Evolutionary conservation across 2,888 invertebrate genomes (phyloP).

Genomic region (Scaptomyza reducta): DNA sequence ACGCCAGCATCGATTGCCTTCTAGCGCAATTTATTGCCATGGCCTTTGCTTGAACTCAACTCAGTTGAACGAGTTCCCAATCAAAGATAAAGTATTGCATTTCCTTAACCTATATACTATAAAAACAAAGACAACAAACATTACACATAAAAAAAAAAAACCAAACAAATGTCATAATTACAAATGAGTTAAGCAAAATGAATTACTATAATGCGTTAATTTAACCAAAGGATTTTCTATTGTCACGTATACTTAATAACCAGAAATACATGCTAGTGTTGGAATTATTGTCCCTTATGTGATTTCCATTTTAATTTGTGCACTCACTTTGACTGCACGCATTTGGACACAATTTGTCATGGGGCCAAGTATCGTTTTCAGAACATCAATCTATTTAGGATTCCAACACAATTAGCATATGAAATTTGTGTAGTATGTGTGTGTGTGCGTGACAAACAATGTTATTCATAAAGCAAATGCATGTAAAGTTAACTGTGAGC

Average conservation of each 20-base stretch:
- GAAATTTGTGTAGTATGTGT: background rate
- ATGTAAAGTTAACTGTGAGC: constrained; percentile 17
- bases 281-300: constrained; percentile 14
- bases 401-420: constrained; percentile 58
- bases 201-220: too few species aligned
- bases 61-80: background rate
- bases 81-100: background rate
- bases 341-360: constrained; percentile 30
- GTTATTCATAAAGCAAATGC: constrained; percentile 49
- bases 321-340: constrained; percentile 10
- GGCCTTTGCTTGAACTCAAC: background rate
- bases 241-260: background rate
- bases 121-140: background rate
- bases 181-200: background rate
- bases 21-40: background rate
- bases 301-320: constrained; percentile 16
- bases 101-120: background rate
- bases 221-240: background rate
- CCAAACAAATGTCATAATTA: background rate
- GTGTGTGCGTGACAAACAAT: constrained; percentile 9
- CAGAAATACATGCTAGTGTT: background rate
- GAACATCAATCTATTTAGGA: constrained; percentile 56
- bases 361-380: constrained; percentile 16
- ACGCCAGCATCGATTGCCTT: constrained; percentile 8
- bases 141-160: background rate